phyloP scores from a whole-genome alignment of 2,888 invertebrate species.

The Cheilosia pagana region DNA sequence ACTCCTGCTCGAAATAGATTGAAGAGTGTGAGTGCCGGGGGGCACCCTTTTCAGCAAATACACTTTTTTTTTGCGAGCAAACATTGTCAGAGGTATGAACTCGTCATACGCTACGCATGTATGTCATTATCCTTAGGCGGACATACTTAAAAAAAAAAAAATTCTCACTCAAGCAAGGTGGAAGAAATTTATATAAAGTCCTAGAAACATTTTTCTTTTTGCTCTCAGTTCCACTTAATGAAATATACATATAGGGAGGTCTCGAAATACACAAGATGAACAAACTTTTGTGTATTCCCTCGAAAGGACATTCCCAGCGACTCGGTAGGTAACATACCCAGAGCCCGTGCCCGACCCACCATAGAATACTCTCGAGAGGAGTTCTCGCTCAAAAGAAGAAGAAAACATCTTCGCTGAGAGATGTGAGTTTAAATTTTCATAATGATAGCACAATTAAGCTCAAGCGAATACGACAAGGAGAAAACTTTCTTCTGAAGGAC shows the following conservation, averaged over 20 bases:
- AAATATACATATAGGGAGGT: constrained; percentile 20
- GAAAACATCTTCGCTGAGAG: constrained; percentile 20
- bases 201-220: background rate
- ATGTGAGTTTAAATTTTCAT: constrained; percentile 57
- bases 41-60: constrained; percentile 1
- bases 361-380: constrained; percentile 24
- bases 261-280: constrained; percentile 28
- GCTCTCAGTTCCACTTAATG: constrained; percentile 22
- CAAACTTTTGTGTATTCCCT: constrained; percentile 38
- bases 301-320: constrained; percentile 40
- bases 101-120: constrained; percentile 19
- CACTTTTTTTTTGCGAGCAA: background rate
- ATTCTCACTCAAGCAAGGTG: constrained; percentile 20
- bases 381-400: constrained; percentile 14
- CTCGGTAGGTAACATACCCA: background rate
- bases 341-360: background rate
- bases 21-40: background rate
- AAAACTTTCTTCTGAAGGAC: constrained; percentile 32
- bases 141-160: constrained; percentile 22
- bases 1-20: background rate
- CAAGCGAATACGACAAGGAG: constrained; percentile 13
- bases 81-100: constrained; percentile 20
- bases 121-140: constrained; percentile 29
- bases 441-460: constrained; percentile 50
- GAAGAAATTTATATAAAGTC: constrained; percentile 12